Conservation (phyloP, 2,797 vertebrate genomes). For the Spondyliosoma cantharus region DNA sequence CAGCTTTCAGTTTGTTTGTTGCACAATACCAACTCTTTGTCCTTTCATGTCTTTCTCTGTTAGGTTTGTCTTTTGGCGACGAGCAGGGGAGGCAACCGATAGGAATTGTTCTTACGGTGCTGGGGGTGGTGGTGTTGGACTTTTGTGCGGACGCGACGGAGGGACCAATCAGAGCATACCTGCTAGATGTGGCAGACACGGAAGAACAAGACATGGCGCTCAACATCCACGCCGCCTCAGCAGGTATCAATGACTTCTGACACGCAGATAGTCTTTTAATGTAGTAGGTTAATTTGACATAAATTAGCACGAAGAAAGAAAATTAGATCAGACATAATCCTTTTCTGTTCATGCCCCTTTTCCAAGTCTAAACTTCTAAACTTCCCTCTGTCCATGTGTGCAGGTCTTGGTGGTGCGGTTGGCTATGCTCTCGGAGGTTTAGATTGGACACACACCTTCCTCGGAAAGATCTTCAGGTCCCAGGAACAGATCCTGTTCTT, state of each 20-base stretch:
- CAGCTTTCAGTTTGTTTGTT: neutral
- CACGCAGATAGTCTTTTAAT: neutral
- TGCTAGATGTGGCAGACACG: slow-evolving; percentile 95
- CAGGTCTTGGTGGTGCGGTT: slow-evolving; percentile 95
- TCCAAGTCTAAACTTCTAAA: neutral
- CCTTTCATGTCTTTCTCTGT: neutral
- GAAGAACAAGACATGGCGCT: slow-evolving; percentile 99
- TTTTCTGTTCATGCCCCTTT: neutral
- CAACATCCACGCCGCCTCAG: slow-evolving; percentile 96
- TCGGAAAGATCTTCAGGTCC: slow-evolving; percentile 90
- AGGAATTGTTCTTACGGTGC: slow-evolving; percentile 94
- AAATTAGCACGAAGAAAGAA: neutral
- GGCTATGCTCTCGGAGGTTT: slow-evolving; percentile 97
- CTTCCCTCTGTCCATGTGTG: neutral
- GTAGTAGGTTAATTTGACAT: neutral
- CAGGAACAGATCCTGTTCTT: slow-evolving; percentile 98
- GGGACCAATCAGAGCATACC: slow-evolving; percentile 95
- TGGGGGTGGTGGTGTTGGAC: slow-evolving; percentile 96
- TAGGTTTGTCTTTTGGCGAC: slow-evolving; percentile 92
- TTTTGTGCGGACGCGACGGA: slow-evolving; percentile 95
- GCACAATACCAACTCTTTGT: neutral
- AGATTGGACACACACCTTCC: slow-evolving; percentile 96
- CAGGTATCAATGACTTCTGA: slow-evolving; percentile 81
- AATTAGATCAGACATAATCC: neutral
- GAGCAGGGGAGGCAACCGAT: slow-evolving; percentile 89